Conservation (phyloP, 2,113 vertebrate species). For the Chiloscyllium plagiosum region DNA sequence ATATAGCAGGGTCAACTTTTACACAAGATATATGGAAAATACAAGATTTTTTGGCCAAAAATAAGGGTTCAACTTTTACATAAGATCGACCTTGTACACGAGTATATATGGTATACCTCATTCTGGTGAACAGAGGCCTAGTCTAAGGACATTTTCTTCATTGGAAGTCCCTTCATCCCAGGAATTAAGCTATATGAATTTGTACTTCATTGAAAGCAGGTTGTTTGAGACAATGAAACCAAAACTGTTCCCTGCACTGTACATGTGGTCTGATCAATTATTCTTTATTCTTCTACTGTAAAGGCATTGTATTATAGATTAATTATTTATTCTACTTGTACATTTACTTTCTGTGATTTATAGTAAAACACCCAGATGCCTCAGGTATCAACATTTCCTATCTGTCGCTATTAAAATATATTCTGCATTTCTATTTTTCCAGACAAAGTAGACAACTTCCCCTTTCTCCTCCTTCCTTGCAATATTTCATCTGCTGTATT, state of each 20-base stretch:
- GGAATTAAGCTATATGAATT: not conserved
- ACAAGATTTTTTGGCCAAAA: too few relatives aligned
- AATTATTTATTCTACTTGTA: not conserved
- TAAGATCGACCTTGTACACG: too few relatives aligned
- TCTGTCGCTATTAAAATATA: not conserved
- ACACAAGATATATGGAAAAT: too few relatives aligned
- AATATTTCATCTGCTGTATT: too few relatives aligned
- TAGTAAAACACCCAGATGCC: not conserved
- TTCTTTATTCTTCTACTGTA: not conserved
- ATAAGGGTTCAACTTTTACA: too few relatives aligned
- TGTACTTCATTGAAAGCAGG: not conserved
- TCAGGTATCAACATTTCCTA: too few relatives aligned
- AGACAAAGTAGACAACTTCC: too few relatives aligned
- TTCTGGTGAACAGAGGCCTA: too few relatives aligned
- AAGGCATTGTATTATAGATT: not conserved
- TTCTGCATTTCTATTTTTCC: not conserved
- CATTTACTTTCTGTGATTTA: not conserved
- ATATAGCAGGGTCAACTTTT: too few relatives aligned
- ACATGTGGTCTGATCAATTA: not conserved
- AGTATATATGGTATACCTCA: too few relatives aligned
- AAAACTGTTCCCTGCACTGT: not conserved
- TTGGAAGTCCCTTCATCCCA: not conserved
- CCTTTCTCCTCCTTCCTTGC: too few relatives aligned
- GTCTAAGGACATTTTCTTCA: not conserved
- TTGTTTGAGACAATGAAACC: not conserved